Evolutionary conservation across 2,888 invertebrate species (phyloP).

Genomic region (Tiphia femorata): DNA sequence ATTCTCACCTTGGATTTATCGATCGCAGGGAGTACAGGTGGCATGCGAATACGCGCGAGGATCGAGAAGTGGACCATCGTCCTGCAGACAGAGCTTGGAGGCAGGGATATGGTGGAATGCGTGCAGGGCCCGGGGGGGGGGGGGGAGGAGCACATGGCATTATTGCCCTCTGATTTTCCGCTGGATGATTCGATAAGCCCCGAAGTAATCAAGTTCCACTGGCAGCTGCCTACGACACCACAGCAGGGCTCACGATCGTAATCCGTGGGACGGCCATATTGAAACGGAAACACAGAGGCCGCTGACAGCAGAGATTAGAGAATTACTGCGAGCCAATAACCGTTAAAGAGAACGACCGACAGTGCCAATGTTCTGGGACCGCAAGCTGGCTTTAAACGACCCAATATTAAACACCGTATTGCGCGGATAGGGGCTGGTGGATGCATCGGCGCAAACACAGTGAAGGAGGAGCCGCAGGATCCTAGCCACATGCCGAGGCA

Average conservation of each 20-base stretch:
- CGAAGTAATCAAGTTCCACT: constrained; percentile 58
- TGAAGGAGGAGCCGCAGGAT: not conserved
- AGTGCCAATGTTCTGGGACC: constrained; percentile 54
- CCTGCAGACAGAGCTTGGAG: not conserved
- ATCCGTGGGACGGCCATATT: constrained; percentile 59
- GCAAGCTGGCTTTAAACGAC: constrained; percentile 58
- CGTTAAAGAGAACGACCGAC: constrained; percentile 66
- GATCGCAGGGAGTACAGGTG: no score
- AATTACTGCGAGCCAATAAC: constrained; percentile 66
- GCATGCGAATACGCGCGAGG: not conserved
- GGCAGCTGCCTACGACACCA: constrained; percentile 52
- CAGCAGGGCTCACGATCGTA: constrained; percentile 44
- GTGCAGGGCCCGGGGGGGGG: no score
- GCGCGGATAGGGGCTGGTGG: constrained; percentile 37
- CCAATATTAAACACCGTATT: constrained; percentile 59
- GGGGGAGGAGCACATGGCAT: no score
- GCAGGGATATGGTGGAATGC: not conserved
- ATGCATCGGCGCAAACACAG: constrained; percentile 31
- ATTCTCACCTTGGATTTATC: no score
- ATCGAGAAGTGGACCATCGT: not conserved
- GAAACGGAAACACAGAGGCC: constrained; percentile 63
- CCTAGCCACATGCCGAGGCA: no score
- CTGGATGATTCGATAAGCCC: constrained; percentile 56
- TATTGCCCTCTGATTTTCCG: constrained; percentile 53
- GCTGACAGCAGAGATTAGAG: constrained; percentile 66